Percentiles rank a stretch among this genome's conserved stretches.
phyloP scores from a whole-genome alignment of 2,113 vertebrate species.

The Atherinomorus stipes region DNA sequence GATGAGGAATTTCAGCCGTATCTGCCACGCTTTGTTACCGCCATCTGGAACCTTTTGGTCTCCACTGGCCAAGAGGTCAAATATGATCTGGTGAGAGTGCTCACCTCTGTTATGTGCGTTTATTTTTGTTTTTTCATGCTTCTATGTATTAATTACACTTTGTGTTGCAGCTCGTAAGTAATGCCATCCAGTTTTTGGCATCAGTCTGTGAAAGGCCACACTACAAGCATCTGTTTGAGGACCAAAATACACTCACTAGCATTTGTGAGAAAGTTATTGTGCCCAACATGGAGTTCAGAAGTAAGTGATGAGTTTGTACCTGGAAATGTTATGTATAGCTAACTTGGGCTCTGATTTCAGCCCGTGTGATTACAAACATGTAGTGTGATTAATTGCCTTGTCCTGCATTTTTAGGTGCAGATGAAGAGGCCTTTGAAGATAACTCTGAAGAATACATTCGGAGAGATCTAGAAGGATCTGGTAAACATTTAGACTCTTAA shows the following conservation, averaged over 20 bases:
- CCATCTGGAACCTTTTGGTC: conserved; percentile 97
- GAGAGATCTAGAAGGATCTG: conserved; percentile 98
- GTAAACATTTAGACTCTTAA: conserved; percentile 75
- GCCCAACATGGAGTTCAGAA: conserved; percentile 99
- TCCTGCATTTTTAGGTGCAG: conserved; percentile 87
- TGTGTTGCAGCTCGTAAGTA: conserved; percentile 91
- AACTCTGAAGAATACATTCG: conserved; percentile 99
- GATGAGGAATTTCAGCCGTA: conserved; percentile 98
- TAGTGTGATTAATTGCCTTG: background rate
- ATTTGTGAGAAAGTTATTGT: conserved; percentile 99
- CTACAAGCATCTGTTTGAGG: conserved; percentile 98
- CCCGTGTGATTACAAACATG: background rate
- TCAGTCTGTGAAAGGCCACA: conserved; percentile 98
- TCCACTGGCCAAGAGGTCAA: conserved; percentile 98
- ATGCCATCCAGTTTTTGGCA: conserved; percentile 98
- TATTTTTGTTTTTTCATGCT: background rate
- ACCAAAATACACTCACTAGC: conserved; percentile 96
- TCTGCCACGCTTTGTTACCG: conserved; percentile 95
- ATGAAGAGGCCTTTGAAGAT: conserved; percentile 99
- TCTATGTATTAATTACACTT: background rate
- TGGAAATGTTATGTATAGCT: background rate
- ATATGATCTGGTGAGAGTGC: conserved; percentile 92
- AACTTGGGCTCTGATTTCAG: background rate
- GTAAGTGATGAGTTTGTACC: conserved; percentile 77
- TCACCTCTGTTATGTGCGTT: background rate